Evolutionary conservation across 2,797 vertebrate genomes (phyloP).

Genomic region (Phyllotis vaccarum): DNA sequence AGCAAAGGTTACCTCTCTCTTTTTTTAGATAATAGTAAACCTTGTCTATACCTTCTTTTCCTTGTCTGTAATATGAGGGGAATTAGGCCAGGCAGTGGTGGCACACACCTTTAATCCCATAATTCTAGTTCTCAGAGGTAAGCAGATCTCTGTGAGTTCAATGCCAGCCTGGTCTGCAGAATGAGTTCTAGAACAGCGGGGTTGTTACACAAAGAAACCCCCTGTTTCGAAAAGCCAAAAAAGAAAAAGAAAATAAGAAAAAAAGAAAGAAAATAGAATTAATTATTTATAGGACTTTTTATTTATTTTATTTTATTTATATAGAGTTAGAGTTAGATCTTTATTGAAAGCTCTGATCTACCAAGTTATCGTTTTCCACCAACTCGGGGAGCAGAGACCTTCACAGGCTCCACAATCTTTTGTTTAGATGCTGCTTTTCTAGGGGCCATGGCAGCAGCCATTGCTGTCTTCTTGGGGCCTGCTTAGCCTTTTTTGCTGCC

Average conservation of each 20-base stretch:
- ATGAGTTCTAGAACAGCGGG: too few relatives aligned
- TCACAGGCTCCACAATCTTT: slow-evolving; percentile 98
- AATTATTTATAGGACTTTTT: background rate
- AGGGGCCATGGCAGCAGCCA: slow-evolving; percentile 85
- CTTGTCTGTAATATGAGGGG: background rate
- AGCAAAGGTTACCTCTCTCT: background rate
- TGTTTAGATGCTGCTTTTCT: slow-evolving; percentile 96
- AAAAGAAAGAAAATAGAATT: slow-evolving; percentile 18
- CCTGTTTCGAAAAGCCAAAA: too few relatives aligned
- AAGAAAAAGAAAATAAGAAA: too few relatives aligned
- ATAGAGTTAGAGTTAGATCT: slow-evolving; percentile 72
- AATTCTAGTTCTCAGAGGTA: too few relatives aligned
- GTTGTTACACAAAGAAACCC: too few relatives aligned
- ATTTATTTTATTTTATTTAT: too few relatives aligned
- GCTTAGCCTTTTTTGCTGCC: too few relatives aligned
- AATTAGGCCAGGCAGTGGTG: too few relatives aligned
- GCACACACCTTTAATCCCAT: too few relatives aligned
- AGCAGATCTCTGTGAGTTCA: too few relatives aligned
- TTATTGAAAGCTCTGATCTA: slow-evolving; percentile 85
- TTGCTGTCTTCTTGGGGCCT: too few relatives aligned
- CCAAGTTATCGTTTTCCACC: slow-evolving; percentile 97
- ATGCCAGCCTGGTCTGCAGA: too few relatives aligned
- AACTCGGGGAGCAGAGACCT: slow-evolving; percentile 96
- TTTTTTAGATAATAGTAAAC: background rate
- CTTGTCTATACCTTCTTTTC: background rate